Evolutionary conservation across 2,797 vertebrate genomes (phyloP), one percentile per base, ranked within the genome.

Genomic region (Syngnathus acus): DNA sequence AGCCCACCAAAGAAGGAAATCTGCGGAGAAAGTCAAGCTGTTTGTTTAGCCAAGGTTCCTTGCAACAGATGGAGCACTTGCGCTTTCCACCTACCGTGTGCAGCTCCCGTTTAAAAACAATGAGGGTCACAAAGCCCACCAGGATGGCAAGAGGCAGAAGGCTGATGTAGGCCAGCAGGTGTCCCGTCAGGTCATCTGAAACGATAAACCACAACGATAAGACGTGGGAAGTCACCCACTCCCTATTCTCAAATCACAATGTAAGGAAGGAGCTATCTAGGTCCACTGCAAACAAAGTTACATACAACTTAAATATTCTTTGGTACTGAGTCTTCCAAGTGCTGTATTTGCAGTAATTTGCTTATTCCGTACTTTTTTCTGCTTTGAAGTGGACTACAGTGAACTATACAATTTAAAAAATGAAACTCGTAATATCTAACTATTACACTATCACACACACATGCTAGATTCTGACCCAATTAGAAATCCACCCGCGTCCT

Each of bases 1-100:
- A 99, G 87, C 68, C 97, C 96, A 70, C 92, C 92, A n/a, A 99
- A 93, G 89, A 98, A 99, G 32, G 97, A 98, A 86, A 99, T 99
- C 97, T 99, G 84, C 19, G 26, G 45, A 59, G 39, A 23, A 14
- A 43, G 13, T 13, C 42, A 4, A 43, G 2, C 42, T 0, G 32
- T 43, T 43, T 10, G 13, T 43, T 13, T 43, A 13, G 42, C 42
- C 10, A 43, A 5, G 26, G 5, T 23, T 51, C 40, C 32, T 21
- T 32, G 9, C 17, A 43, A 43, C 16, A 11, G 4, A 1, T 23
- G 23, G 21, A 37, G 1, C 5, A 39, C 19, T 38, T 67, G 4
- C 5, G 51, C 11, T n/a, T 67, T 68, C 17, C 50, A 89, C 96
- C 94, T 78, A 98, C 97, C 75, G 96, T 99, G 90, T 99, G 97